A percentile compares a stretch with the other conserved stretches of the same genome.
Conservation (phyloP, 1,140 invertebrate species). For the Drosophila yakuba region DNA sequence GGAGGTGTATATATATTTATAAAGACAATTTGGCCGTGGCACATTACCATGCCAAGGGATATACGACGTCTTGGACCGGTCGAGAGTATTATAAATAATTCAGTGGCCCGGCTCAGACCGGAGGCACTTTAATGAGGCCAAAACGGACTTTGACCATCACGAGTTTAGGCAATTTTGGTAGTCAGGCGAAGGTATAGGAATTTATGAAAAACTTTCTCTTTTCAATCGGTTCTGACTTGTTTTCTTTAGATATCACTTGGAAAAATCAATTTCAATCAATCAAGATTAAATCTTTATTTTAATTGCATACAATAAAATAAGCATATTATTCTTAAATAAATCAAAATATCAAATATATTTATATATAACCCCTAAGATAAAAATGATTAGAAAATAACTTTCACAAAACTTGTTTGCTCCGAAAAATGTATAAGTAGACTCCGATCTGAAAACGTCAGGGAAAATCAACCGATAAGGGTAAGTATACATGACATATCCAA, state of each 20-base stretch:
- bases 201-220: conserved; percentile 74
- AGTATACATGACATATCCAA: conserved; percentile 56
- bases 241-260: neutral
- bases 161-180: conserved; percentile 80
- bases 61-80: conserved; percentile 29
- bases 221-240: conserved; percentile 9
- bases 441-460: neutral
- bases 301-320: too few species aligned
- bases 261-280: neutral
- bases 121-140: conserved; percentile 80
- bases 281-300: too few species aligned
- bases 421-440: neutral
- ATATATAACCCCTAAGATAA: too few species aligned
- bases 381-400: too few species aligned
- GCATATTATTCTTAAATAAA: too few species aligned
- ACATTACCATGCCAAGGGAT: conserved; percentile 42
- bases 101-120: conserved; percentile 70
- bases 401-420: neutral
- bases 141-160: conserved; percentile 70
- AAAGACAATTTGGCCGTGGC: conserved; percentile 52
- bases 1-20: conserved; percentile 30
- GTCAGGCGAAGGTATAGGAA: conserved; percentile 53
- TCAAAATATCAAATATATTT: too few species aligned
- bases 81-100: conserved; percentile 76
- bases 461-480: conserved; percentile 51